Base-by-base conservation (phyloP, 2,797 vertebrate species). In the Chrosomus eos region DNA sequence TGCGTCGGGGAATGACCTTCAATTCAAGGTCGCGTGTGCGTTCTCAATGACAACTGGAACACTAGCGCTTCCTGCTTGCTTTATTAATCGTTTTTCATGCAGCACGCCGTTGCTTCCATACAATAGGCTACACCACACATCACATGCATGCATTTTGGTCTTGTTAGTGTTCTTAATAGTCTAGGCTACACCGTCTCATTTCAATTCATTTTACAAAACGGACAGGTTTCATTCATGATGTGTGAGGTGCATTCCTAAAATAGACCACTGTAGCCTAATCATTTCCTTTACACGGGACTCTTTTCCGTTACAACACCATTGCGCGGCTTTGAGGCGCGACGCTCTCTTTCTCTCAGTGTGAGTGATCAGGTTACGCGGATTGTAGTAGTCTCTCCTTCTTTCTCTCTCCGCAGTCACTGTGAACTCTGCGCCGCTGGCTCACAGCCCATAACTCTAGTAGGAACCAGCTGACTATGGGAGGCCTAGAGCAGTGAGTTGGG, bases 1-100 rank as follows among this genome's bases (percentile, higher is more conserved):
- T 92, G 90, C 92, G 92, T 90, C 93, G 62, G 58, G 51, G 80
- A 23, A 71, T 93, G 94, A 95, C 95, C 94, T 96, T 96, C 92
- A 87, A 85, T 90, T 94, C 93, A 96, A 96, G 95, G 95, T 96
- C 95, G 94, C 70, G 51, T 51, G 85, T 81, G 58, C 80, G 83
- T 83, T 91, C 85, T 90, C 92, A 93, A 84, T 95, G 94, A 94
- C 95, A 95, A 88, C 75, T 81, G 89, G 85, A 87, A 84, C 86
- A 71, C 87, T 58, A 43, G 80, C 80, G 85, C 78, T 77, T 67
- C 67, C 73, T 51, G 85, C 23, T 82, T 62, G 48, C 51, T 62
- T 55, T 70, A 48, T 70, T 76, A 58, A 73, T 83, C 79, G 83
- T 48, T 40, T 84, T 80, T 86, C 73, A 36, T 73, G 64, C 48